Evolutionary conservation across 1,140 invertebrate species (phyloP), one percentile per base, ranked within the genome.

Genomic region (Sarcophaga peregrina): DNA sequence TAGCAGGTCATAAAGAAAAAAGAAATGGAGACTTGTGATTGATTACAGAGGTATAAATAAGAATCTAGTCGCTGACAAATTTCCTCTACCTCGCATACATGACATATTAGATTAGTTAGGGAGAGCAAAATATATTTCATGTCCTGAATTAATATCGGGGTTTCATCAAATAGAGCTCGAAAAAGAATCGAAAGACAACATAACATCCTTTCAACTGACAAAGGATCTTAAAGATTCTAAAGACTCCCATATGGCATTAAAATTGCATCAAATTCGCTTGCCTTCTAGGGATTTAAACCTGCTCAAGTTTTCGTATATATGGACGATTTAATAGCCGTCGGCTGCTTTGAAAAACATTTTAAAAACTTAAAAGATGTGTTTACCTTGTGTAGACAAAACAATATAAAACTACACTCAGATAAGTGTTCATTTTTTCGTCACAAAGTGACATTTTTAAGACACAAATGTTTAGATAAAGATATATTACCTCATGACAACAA

Each of bases 111-210:
- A 80, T 37, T 15, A 80, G 17, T 15, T 80, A 9, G 78, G 78
- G 20, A 10, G 78, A 7, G 78, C 78, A 50, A 80, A 80, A 52
- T 80, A 80, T 80, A 54, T 80, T 80, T 80, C 47, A 8, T 52
- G 47, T 10, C 78, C 54, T 76, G 75, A 76, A 13, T 47, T 76
- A 45, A 47, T 76, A 10, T 76, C 75, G 8, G 78, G 50, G 54
- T 80, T 80, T 20, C 78, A 80, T 52, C 46, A 80, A 15, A 52
- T 80, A 5, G 10, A 50, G 20, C 17, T 80, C 10, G 17, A 54
- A 8, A 10, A 76, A 6, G 47, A 76, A 8, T 76, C 75, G 7
- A 45, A 46, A 20, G 75, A 76, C 48, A 76, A 47, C 48, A 76
- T 10, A 13, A 9, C 75, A 3, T 20, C 48, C 9, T 80, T n/a